These are phyloP conservation scores for Hydrolagus colliei DNA, from an alignment of 2,797 vertebrate genomes.

Conservation along the genomic window DNA sequence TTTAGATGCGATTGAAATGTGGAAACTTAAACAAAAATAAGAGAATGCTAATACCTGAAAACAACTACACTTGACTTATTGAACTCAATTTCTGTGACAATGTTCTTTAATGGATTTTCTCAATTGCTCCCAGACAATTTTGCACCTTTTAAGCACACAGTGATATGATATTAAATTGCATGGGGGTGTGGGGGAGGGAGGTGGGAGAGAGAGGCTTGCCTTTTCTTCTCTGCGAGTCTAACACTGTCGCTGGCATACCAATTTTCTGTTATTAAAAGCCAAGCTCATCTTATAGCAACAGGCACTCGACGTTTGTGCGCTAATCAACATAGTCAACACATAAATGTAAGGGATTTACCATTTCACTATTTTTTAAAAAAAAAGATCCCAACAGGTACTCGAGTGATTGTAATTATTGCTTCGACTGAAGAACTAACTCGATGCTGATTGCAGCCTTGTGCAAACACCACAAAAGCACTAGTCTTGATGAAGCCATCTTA, in stretches of 20 bases:
- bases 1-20: conserved; percentile 41
- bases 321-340: conserved; percentile 15
- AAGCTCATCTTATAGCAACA: not conserved
- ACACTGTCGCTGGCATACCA: not conserved
- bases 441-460: conserved; percentile 76
- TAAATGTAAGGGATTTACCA: not conserved
- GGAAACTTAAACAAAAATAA: conserved; percentile 39
- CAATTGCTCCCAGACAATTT: conserved; percentile 2
- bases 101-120: conserved; percentile 28
- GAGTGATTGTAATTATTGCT: conserved; percentile 80
- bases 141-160: conserved; percentile 10
- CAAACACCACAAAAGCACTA: conserved; percentile 70
- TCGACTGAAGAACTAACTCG: conserved; percentile 71
- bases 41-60: conserved; percentile 44
- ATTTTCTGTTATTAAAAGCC: not conserved
- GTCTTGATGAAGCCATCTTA: conserved; percentile 76
- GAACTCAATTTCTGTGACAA: conserved; percentile 38
- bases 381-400: conserved; percentile 62
- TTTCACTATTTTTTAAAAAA: conserved; percentile 56
- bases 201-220: too few relatives aligned
- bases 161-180: conserved; percentile 20
- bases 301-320: not conserved
- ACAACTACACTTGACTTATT: conserved; percentile 53
- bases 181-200: not conserved
- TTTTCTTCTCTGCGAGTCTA: not conserved